Conservation (phyloP, 2,888 invertebrate species). For the Anthophora plumipes region DNA sequence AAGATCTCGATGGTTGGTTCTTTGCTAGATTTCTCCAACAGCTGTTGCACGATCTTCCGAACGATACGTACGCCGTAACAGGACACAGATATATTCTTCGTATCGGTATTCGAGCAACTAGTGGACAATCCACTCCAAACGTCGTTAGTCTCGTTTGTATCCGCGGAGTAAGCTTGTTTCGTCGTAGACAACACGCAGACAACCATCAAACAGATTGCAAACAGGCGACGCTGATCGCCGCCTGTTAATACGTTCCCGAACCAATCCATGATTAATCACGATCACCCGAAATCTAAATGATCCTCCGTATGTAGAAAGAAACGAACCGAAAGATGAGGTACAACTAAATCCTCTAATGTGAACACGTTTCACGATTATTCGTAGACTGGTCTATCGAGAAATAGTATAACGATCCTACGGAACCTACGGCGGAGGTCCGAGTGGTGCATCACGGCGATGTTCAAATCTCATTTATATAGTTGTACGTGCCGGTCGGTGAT, state of each 20-base stretch:
- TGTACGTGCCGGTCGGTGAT: conserved; percentile 72
- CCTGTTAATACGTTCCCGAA: not conserved
- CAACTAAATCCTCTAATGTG: too few species aligned
- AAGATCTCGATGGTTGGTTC: conserved; percentile 87
- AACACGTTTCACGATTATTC: not conserved
- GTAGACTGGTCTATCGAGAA: not conserved
- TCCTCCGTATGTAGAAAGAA: too few species aligned
- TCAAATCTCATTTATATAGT: conserved; percentile 77
- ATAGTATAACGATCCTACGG: conserved; percentile 62
- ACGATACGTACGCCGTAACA: conserved; percentile 86
- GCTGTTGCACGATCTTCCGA: conserved; percentile 86
- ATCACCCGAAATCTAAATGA: not conserved
- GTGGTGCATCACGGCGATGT: conserved; percentile 64
- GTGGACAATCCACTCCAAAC: conserved; percentile 73
- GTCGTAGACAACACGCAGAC: conserved; percentile 44
- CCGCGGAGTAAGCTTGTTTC: conserved; percentile 1
- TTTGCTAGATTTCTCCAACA: conserved; percentile 85
- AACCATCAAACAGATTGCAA: conserved; percentile 32
- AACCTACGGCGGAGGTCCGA: conserved; percentile 76
- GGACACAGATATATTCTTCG: conserved; percentile 82
- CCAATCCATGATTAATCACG: conserved; percentile 50
- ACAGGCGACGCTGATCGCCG: conserved; percentile 31
- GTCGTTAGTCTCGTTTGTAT: conserved; percentile 53
- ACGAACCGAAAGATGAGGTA: not conserved
- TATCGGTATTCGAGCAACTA: conserved; percentile 69